Conservation (phyloP, 2,797 vertebrate genomes). For the Clarias fuscus region DNA sequence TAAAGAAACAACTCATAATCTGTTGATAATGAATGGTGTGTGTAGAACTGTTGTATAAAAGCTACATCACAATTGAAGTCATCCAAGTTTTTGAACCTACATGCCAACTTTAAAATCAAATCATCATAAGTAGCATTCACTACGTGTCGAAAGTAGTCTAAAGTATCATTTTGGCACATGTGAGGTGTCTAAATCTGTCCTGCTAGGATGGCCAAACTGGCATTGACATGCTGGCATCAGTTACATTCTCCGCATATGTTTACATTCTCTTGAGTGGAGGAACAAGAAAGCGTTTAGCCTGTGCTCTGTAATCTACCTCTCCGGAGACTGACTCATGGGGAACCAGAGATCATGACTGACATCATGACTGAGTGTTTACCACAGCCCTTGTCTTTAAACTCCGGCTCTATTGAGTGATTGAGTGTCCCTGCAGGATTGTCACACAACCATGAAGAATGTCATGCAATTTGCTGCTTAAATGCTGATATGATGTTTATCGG, state of each 20-base stretch:
- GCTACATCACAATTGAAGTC: too few relatives aligned
- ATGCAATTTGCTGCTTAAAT: background rate
- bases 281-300: conserved; percentile 50
- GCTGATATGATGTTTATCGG: background rate
- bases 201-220: conserved; percentile 25
- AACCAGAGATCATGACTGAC: conserved; percentile 14
- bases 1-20: too few relatives aligned
- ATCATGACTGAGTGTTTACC: background rate
- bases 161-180: conserved; percentile 39
- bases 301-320: conserved; percentile 37
- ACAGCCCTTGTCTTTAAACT: background rate
- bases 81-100: background rate
- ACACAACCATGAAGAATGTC: background rate
- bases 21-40: too few relatives aligned
- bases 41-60: too few relatives aligned
- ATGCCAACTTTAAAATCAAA: background rate
- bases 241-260: conserved; percentile 45
- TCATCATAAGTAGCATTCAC: background rate
- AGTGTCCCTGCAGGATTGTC: background rate
- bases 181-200: conserved; percentile 20
- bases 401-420: background rate
- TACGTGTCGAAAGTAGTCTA: conserved; percentile 35
- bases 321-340: conserved; percentile 15
- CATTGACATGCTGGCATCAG: conserved; percentile 48
- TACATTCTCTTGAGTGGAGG: conserved; percentile 44